Evolutionary conservation across 2,888 invertebrate species (phyloP), one percentile per base, ranked within the genome.

Genomic region (Papilio protenor): DNA sequence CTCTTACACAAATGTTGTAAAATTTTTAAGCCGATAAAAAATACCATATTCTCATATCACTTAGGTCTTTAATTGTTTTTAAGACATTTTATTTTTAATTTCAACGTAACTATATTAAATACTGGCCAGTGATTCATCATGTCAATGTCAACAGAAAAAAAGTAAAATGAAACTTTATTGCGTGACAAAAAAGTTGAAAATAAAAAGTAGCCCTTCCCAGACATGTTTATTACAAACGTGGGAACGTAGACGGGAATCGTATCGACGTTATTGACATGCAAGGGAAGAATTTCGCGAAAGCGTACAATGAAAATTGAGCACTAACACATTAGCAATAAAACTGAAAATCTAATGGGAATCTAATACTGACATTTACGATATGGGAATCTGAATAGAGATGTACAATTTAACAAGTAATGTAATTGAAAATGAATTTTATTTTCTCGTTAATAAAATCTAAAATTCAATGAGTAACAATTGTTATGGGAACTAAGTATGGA

Each of bases 391-490:
- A 74, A 59, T 73, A 71, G 71, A 71, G 66, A 76, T 70, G 18
- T 70, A 76, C 45, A 45, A 27, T 18, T 40, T 14, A 47, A 61
- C 47, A 61, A 64, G 27, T 33, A 40, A n/a, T 61, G 40, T 61
- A 73, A 61, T 57, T 23, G 27, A 80, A 78, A 77, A 33, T 77
- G 55, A 66, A 73, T 49, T 52, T 75, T 79, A 71, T 77, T 27
- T 0, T 49, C 18, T 52, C 18, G 11, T 61, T 12, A 14, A 49
- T 81, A 79, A 77, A 72, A 73, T 47, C 14, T 40, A 77, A 71
- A 77, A 75, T 80, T 70, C 52, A 74, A 76, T 77, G 33, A 3
- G 21, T 11, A 8, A 70, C 59, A 76, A 73, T 70, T 80, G 72
- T 73, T 71, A 77, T 71, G 59, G 59, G 75, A 76, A 66, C 72